Evolutionary conservation across 2,888 invertebrate genomes (phyloP).

Genomic region (Alcis repandata): DNA sequence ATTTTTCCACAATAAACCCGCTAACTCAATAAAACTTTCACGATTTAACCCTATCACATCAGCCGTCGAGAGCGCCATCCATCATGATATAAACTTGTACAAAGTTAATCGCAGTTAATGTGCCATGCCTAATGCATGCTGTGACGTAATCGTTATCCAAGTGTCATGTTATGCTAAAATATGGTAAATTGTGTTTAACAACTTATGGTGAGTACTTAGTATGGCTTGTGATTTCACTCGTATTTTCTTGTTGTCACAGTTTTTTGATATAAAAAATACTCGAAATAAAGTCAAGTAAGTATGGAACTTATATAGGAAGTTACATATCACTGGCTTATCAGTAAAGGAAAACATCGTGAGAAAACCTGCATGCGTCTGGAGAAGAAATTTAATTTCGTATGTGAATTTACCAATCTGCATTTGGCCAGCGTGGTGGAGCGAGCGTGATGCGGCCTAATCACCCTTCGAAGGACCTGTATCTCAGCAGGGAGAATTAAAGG

Average conservation of each 20-base stretch:
- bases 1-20: neutral
- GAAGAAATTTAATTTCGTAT: too few relatives aligned
- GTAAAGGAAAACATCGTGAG: too few relatives aligned
- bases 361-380: too few relatives aligned
- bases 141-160: constrained; percentile 24
- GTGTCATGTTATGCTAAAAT: constrained; percentile 17
- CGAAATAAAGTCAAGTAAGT: too few relatives aligned
- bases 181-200: neutral
- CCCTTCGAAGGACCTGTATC: too few relatives aligned
- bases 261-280: neutral
- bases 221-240: neutral
- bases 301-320: too few relatives aligned
- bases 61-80: constrained; percentile 38
- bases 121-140: constrained; percentile 59
- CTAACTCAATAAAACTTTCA: constrained; percentile 20
- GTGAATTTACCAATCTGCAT: too few relatives aligned
- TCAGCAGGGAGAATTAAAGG: too few relatives aligned
- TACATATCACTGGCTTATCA: too few relatives aligned
- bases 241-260: neutral
- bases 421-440: too few relatives aligned
- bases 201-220: neutral
- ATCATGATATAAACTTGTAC: constrained; percentile 41
- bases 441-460: too few relatives aligned
- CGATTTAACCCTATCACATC: constrained; percentile 19
- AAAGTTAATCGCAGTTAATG: constrained; percentile 61